These are phyloP conservation scores for Drosophila fulvimacula DNA, from an alignment of 2,888 invertebrate species.

Conservation along the genomic window DNA sequence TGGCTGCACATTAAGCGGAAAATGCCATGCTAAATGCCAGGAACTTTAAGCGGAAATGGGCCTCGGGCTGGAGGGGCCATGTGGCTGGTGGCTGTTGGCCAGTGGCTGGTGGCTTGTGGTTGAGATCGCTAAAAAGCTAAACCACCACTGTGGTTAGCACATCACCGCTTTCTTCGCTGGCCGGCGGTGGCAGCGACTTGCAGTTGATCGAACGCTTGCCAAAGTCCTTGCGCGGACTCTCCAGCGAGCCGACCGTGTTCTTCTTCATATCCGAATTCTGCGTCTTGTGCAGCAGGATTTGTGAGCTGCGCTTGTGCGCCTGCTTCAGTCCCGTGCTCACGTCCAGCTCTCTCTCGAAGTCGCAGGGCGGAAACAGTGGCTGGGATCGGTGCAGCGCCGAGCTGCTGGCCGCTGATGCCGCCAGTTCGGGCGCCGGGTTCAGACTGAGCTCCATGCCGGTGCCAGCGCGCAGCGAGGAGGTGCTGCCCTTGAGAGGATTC, in stretches of 20 bases:
- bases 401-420: slow-evolving; percentile 85
- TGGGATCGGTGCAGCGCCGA: slow-evolving; percentile 83
- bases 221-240: slow-evolving; percentile 89
- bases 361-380: slow-evolving; percentile 84
- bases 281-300: slow-evolving; percentile 92
- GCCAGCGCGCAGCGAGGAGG: slow-evolving; percentile 86
- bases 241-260: slow-evolving; percentile 89
- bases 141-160: slow-evolving; percentile 87
- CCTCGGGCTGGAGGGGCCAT: slow-evolving; percentile 14
- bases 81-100: slow-evolving; percentile 14
- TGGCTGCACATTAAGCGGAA: slow-evolving; percentile 39
- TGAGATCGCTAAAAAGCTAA: slow-evolving; percentile 78
- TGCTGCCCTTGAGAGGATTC: slow-evolving; percentile 90
- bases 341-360: slow-evolving; percentile 84
- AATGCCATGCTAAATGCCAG: slow-evolving; percentile 55
- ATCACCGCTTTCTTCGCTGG: slow-evolving; percentile 84
- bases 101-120: slow-evolving; percentile 8
- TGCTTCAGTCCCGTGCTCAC: slow-evolving; percentile 83
- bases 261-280: slow-evolving; percentile 94
- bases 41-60: slow-evolving; percentile 62
- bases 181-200: slow-evolving; percentile 82
- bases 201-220: slow-evolving; percentile 90
- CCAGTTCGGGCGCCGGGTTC: slow-evolving; percentile 84
- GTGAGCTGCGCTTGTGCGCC: slow-evolving; percentile 86
- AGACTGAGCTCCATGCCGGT: slow-evolving; percentile 85